A percentile compares a stretch with the other conserved stretches of the same genome.
phyloP scores from a whole-genome alignment of 2,797 vertebrate genomes.

The Schizothorax lantsangensis region DNA sequence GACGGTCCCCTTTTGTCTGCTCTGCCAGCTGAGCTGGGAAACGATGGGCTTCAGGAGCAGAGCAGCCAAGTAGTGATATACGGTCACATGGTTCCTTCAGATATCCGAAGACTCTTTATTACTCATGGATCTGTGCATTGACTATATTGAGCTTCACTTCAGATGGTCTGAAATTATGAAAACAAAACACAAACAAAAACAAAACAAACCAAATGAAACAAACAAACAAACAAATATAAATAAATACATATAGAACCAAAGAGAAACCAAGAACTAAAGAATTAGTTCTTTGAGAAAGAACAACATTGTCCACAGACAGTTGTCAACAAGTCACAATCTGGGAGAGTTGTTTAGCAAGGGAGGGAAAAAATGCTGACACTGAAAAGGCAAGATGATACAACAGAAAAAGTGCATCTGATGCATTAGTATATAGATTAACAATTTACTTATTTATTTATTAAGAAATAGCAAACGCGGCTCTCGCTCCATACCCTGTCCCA shows the following conservation, averaged over 20 bases:
- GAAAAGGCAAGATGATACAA: neutral
- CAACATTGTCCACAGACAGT: neutral
- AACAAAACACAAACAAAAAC: neutral
- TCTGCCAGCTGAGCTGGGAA: constrained; percentile 24
- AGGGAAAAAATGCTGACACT: neutral
- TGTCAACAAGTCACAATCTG: neutral
- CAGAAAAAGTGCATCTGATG: neutral
- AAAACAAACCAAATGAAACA: neutral
- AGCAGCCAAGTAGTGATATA: neutral
- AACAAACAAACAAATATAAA: too few relatives aligned
- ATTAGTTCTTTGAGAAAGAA: neutral
- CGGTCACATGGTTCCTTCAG: constrained; percentile 7
- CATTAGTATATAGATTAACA: too few relatives aligned
- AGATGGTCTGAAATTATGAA: neutral
- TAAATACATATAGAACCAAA: neutral
- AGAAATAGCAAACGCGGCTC: neutral
- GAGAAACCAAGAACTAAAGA: neutral
- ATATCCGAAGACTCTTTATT: neutral
- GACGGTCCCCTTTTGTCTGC: constrained; percentile 12
- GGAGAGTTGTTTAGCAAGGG: neutral
- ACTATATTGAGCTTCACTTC: neutral
- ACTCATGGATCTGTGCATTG: neutral
- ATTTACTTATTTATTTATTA: neutral
- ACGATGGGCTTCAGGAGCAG: constrained; percentile 1
- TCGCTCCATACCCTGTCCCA: neutral